A percentile compares a stretch with the other conserved stretches of the same genome.
These are phyloP conservation scores for Thunnus maccoyii DNA, from an alignment of 2,113 vertebrate genomes.

Conservation along the genomic window DNA sequence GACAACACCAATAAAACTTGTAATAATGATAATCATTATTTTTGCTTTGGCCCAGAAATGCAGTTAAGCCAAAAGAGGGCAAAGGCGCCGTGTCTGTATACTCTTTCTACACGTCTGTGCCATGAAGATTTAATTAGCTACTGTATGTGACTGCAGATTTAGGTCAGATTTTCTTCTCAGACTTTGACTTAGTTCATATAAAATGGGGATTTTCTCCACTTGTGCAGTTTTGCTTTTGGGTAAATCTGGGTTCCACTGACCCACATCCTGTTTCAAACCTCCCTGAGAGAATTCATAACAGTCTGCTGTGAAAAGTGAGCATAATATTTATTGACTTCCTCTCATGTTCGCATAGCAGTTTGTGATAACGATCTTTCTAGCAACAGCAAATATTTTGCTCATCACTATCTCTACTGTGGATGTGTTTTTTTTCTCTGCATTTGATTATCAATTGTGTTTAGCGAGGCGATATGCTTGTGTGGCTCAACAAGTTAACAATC, in stretches of 20 bases:
- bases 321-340: constrained; percentile 47
- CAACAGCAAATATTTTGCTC: constrained; percentile 36
- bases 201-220: constrained; percentile 62
- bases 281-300: constrained; percentile 46
- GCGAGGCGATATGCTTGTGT: neutral
- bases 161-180: constrained; percentile 64
- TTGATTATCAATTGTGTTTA: constrained; percentile 23
- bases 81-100: constrained; percentile 23
- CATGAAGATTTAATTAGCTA: constrained; percentile 64
- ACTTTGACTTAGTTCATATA: constrained; percentile 57
- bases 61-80: constrained; percentile 29
- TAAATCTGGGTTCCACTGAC: constrained; percentile 52
- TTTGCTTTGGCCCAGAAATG: constrained; percentile 27
- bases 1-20: constrained; percentile 31
- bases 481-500: neutral
- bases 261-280: constrained; percentile 60
- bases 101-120: constrained; percentile 15
- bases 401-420: constrained; percentile 9
- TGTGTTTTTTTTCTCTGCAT: constrained; percentile 21
- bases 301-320: constrained; percentile 35
- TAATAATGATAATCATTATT: constrained; percentile 58
- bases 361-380: constrained; percentile 48
- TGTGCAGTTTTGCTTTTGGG: constrained; percentile 50
- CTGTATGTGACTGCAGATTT: constrained; percentile 68
- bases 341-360: constrained; percentile 19